Evolutionary conservation across 2,113 vertebrate genomes (phyloP), one percentile per base, ranked within the genome.

Genomic region (Chloropsis cyanopogon): DNA sequence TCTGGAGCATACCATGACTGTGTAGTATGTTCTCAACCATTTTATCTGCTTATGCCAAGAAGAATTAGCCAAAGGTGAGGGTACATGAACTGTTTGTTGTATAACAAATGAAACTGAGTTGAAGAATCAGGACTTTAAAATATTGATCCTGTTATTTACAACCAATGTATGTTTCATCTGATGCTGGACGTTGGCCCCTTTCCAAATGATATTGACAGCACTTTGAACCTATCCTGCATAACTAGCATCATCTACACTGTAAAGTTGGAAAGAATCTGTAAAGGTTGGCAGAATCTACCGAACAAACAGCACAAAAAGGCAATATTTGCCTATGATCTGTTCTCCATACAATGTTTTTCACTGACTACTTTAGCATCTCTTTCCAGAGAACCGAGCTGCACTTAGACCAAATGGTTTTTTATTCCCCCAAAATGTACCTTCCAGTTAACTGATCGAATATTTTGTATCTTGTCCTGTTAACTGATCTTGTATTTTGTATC

Each of bases 341-440:
- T 91, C 93, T 96, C 26, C 44, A 88, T 60, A 77, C 56, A 92
- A 79, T 29, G 35, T 79, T 47, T 91, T 96, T 85, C 57, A 85
- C 14, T 75, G 64, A 92, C 44, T 86, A 79, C 86, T 93, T 96
- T 86, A 94, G 68, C 68, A 91, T 73, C 69, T 71, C 56, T 94
- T 94, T 86, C 59, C 71, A 79, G 60, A 84, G 64, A 82, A 94
- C 11, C 9, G n/a, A 92, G 26, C 56, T 86, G 19, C 21, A 20
- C 60, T 76, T 72, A 68, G 63, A 95, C 88, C 33, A 79, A 93
- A 72, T 29, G 3, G 82, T 92, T 78, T 69, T 88, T 97, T 90
- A 71, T 63, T 81, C 22, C n/a, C 10, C 8, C 22, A 54, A 93
- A 93, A 88, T 26, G 16, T 80, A 44, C 75, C 69, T 73, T 73